Evolutionary conservation across 2,113 vertebrate genomes (phyloP).

Genomic region (Sisor rabdophorus): DNA sequence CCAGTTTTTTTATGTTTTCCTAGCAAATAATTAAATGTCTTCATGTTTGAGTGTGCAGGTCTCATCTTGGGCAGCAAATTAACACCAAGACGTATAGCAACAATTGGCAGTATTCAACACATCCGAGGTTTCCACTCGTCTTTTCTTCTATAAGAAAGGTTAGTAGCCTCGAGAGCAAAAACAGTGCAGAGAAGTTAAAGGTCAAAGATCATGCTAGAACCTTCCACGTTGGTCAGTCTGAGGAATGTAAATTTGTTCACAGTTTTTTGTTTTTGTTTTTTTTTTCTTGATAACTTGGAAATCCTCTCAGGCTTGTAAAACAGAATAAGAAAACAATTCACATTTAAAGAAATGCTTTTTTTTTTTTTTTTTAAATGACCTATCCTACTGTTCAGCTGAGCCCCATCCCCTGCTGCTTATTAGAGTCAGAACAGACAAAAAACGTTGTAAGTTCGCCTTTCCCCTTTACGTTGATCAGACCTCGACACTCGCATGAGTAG

Average conservation of each 20-base stretch:
- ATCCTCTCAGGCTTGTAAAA: not conserved
- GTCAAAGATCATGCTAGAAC: slow-evolving; percentile 5
- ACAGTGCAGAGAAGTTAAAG: slow-evolving; percentile 10
- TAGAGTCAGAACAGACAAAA: slow-evolving; percentile 91
- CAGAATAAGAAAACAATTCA: not conserved
- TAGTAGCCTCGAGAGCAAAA: not conserved
- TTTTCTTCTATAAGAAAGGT: not conserved
- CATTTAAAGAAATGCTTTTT: slow-evolving; percentile 25
- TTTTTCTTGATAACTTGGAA: not conserved
- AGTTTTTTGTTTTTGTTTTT: not conserved
- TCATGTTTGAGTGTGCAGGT: slow-evolving; percentile 4
- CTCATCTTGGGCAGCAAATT: not conserved
- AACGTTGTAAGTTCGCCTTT: slow-evolving; percentile 95
- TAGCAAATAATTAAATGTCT: not conserved
- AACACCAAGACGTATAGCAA: not conserved
- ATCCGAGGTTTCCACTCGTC: not conserved
- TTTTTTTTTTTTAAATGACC: no score
- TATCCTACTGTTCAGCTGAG: slow-evolving; percentile 72
- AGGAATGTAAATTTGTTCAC: slow-evolving; percentile 7
- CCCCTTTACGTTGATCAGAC: slow-evolving; percentile 92
- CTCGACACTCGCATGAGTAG: slow-evolving; percentile 91
- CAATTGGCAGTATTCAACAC: not conserved
- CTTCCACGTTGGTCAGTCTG: not conserved
- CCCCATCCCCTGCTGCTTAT: slow-evolving; percentile 85
- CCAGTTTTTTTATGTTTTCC: not conserved